Base-by-base conservation (phyloP, 92 coral and sea anemone genomes). In the Zoanthus gigantus region DNA sequence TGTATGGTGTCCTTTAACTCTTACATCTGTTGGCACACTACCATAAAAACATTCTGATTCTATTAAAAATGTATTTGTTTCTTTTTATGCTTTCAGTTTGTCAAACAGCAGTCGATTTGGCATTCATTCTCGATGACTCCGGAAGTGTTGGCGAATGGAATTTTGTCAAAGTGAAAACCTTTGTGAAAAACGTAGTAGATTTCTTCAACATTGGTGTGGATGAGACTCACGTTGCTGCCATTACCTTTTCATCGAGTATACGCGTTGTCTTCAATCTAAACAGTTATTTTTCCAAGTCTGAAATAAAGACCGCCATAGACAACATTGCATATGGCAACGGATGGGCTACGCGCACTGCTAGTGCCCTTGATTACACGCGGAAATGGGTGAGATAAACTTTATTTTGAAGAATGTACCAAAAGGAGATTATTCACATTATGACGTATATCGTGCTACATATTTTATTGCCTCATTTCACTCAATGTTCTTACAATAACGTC, bases 101-200 rank as follows among this genome's bases (percentile, higher is more conserved):
- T 75, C 99, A 97, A 81, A 94, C 99, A 0, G 92, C 99, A 5
- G 96, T 96, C 8, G 99, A 96, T 76, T 88, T 96, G 52, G 98
- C 96, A 0, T 97, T 97, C 77, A 89, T 95, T 44, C 97, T 97
- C 79, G 99, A 97, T 90, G 76, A 83, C 7, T 97, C 99, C 9
- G 98, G 99, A 10, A 97, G 98, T 76, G 97, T 97, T 0, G 96
- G 95, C 44, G 23, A 83, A 28, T 23, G 52, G 42, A 91, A 95
- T 29, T 97, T 97, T 53, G 50, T 44, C 17, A 88, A 92, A 86
- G 92, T 97, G 23, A 97, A 95, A 84, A 88, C 86, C 29, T 96
- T 96, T 57, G 97, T 93, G 80, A 95, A 92, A 56, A 87, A 95
- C 46, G 94, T 96, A 34, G 91, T 96, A 28, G 98, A 96, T 85